These are phyloP conservation scores for Anthopleura xanthogrammica DNA, from an alignment of 92 coral and sea anemone species.

Conservation along the genomic window DNA sequence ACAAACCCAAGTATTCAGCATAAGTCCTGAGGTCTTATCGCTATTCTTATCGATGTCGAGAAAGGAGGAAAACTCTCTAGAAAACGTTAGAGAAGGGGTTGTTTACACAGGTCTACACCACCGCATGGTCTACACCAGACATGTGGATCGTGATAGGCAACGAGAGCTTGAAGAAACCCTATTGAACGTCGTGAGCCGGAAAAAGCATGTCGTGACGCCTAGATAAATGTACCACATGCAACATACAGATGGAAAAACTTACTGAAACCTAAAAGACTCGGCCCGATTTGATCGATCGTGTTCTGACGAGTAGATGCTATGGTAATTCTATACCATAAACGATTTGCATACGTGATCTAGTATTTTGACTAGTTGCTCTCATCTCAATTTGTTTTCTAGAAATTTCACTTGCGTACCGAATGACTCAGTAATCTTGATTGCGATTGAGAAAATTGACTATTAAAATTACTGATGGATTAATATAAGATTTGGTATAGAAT, in stretches of 20 bases:
- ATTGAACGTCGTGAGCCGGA: slow-evolving; percentile 21
- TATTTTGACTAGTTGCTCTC: slow-evolving; percentile 22
- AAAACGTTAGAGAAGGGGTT: slow-evolving; percentile 1
- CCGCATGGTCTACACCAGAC: slow-evolving; percentile 11
- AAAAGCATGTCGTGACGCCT: slow-evolving; percentile 18
- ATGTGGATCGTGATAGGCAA: slow-evolving; percentile 25
- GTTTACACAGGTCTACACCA: slow-evolving; percentile 28
- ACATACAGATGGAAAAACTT: neutral
- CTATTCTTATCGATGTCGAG: neutral
- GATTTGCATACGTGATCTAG: slow-evolving; percentile 13
- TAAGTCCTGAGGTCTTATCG: neutral
- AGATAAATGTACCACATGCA: slow-evolving; percentile 2
- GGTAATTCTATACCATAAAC: slow-evolving; percentile 7
- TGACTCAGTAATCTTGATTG: neutral
- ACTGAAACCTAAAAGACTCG: slow-evolving; percentile 7
- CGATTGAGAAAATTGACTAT: neutral
- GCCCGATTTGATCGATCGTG: slow-evolving; percentile 3
- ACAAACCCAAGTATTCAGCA: neutral
- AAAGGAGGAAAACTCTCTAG: neutral
- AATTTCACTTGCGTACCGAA: slow-evolving; percentile 2
- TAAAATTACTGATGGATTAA: neutral
- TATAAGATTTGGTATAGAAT: neutral
- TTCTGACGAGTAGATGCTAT: slow-evolving; percentile 4
- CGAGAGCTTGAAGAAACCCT: slow-evolving; percentile 1
- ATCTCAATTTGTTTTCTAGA: slow-evolving; percentile 6